Evolutionary conservation across 2,888 invertebrate species (phyloP).

Genomic region (Drosophila atripex): DNA sequence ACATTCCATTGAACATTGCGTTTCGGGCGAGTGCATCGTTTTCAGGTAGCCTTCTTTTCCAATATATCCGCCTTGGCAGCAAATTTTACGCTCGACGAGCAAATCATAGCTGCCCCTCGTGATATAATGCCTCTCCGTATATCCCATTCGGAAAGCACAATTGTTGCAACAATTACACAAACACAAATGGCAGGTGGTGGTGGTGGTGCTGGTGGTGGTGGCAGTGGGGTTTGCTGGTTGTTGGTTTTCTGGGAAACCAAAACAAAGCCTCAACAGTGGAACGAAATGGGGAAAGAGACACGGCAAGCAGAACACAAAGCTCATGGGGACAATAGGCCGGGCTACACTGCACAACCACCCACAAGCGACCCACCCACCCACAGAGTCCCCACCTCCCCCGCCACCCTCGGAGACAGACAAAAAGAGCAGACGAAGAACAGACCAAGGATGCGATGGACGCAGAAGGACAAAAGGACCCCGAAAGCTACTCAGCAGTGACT

Average conservation of each 20-base stretch:
- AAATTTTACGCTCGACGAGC: slow-evolving; percentile 40
- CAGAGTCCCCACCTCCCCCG: not conserved
- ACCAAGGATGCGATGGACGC: slow-evolving; percentile 32
- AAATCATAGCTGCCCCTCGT: slow-evolving; percentile 14
- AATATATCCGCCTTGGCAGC: slow-evolving; percentile 28
- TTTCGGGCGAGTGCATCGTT: slow-evolving; percentile 18
- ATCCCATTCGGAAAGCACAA: slow-evolving; percentile 55
- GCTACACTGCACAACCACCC: too few species aligned
- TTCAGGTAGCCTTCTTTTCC: not conserved
- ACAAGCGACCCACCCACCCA: too few species aligned
- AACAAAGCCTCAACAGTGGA: slow-evolving; percentile 26
- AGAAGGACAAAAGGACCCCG: slow-evolving; percentile 19
- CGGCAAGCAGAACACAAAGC: slow-evolving; percentile 34
- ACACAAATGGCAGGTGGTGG: slow-evolving; percentile 38
- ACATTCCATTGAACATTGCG: slow-evolving; percentile 44
- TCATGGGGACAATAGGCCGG: slow-evolving; percentile 37
- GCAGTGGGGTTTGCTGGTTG: too few species aligned
- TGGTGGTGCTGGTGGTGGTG: not conserved
- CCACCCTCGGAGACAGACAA: slow-evolving; percentile 4
- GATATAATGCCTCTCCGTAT: slow-evolving; percentile 25
- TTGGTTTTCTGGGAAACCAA: slow-evolving; percentile 23
- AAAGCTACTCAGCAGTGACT: not conserved
- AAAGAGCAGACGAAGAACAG: slow-evolving; percentile 32
- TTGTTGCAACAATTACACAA: slow-evolving; percentile 76
- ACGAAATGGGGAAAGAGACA: not conserved